phyloP scores from a whole-genome alignment of 1,140 invertebrate genomes.

The Drosophila elegans region DNA sequence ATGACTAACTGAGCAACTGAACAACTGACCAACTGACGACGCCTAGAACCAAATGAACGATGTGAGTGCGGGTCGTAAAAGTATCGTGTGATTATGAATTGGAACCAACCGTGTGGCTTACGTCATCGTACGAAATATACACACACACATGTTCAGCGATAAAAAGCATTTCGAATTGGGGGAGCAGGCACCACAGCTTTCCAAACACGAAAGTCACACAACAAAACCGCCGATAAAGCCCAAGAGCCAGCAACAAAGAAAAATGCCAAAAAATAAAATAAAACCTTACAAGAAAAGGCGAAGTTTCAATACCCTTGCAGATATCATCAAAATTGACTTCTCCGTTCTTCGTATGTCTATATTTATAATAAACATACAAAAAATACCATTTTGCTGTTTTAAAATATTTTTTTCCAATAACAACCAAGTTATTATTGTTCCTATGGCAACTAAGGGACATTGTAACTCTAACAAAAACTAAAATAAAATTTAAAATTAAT shows the following conservation, averaged over 20 bases:
- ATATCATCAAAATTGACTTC: background rate
- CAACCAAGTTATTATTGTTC: background rate
- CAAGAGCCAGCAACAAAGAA: constrained; percentile 23
- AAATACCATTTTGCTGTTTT: no score
- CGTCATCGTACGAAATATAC: constrained; percentile 64
- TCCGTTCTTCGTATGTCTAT: no score
- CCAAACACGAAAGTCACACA: constrained; percentile 71
- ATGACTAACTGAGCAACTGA: constrained; percentile 21
- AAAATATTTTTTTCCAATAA: background rate
- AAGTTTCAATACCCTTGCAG: constrained; percentile 1
- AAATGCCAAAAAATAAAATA: constrained; percentile 41
- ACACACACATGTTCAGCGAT: constrained; percentile 56
- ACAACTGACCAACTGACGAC: constrained; percentile 38
- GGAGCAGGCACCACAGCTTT: constrained; percentile 55
- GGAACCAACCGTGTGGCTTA: constrained; percentile 70
- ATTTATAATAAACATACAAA: no score
- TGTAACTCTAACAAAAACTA: background rate
- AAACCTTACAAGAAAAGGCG: constrained; percentile 24
- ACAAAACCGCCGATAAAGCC: constrained; percentile 69
- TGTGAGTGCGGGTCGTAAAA: constrained; percentile 29
- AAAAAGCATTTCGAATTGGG: constrained; percentile 75
- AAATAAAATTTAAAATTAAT: background rate
- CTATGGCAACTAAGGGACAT: background rate
- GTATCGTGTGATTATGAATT: constrained; percentile 80
- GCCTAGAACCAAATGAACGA: constrained; percentile 48